Base-by-base conservation (phyloP, 2,797 vertebrate genomes). In the Labroides dimidiatus region DNA sequence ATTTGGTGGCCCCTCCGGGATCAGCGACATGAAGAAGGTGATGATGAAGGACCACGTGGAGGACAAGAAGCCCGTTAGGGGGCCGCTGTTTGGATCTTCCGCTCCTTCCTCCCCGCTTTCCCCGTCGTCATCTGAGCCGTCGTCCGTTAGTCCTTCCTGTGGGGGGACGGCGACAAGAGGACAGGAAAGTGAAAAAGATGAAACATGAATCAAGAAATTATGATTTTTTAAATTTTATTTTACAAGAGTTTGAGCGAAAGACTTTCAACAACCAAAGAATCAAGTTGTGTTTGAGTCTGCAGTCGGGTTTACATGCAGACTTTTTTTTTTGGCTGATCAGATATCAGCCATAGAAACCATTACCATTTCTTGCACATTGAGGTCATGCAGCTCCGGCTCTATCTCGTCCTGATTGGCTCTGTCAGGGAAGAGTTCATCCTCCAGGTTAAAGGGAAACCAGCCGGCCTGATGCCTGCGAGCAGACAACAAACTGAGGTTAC, bases 21-120 rank as follows among this genome's bases (percentile, higher is more conserved):
- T 97, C 10, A 99, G 95, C 0, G 97, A 99, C 75, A 96, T 98
- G 87, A 99, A 98, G 90, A 99, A 98, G 30, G 96, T 96, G 43
- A 95, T 95, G 84, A 99, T 94, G 81, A 98, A 99, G 4, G 96
- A 96, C 97, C 97, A 98, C 0, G 96, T 96, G 58, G 97, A 96
- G 55, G 96, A 96, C 88, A 98, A 89, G 84, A 98, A 94, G 52
- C 96, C 96, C 1, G 95, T 86, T 49, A 95, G 91, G 1, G 92
- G 94, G 24, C 80, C 77, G 1, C 84, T 86, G 74, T 89, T 92
- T 1, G 87, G 89, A 53, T 96, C 96, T 36, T 95, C 95, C 0
- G 75, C 92, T 12, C 85, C 89, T 59, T 97, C 96, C 86, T 96
- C 96, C 37, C 94, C 95, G 0, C 88, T 94, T 12, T 94, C 93